Conservation (phyloP, 2,888 invertebrate genomes). For the Lycia hirtaria region DNA sequence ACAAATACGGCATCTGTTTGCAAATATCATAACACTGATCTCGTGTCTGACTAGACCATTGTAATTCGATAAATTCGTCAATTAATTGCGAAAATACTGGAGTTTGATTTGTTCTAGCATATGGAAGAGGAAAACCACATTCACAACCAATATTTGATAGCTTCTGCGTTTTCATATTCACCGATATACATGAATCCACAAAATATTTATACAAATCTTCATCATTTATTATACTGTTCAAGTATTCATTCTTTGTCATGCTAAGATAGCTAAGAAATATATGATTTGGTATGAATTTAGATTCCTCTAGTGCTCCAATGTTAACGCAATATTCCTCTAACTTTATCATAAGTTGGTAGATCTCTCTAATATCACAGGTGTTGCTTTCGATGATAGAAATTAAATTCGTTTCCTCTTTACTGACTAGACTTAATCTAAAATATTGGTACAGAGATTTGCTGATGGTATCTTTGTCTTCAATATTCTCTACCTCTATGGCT, state of each 20-base stretch:
- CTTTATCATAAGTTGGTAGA: constrained; percentile 70
- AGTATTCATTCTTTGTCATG: constrained; percentile 56
- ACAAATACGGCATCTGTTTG: constrained; percentile 87
- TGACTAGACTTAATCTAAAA: constrained; percentile 75
- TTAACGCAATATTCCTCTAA: constrained; percentile 75
- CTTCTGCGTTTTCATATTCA: constrained; percentile 76
- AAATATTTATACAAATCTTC: constrained; percentile 80
- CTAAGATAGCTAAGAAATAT: constrained; percentile 76
- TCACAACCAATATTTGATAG: constrained; percentile 78
- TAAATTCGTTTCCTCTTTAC: constrained; percentile 76
- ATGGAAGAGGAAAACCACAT: constrained; percentile 87
- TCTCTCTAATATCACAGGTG: constrained; percentile 78
- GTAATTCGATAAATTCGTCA: constrained; percentile 82
- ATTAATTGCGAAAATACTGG: constrained; percentile 84
- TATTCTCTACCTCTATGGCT: constrained; percentile 71
- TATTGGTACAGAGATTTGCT: constrained; percentile 76
- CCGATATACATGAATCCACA: constrained; percentile 84
- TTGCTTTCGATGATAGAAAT: constrained; percentile 69
- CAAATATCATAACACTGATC: constrained; percentile 82
- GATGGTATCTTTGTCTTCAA: constrained; percentile 61
- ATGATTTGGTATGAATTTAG: constrained; percentile 71
- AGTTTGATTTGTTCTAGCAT: constrained; percentile 66
- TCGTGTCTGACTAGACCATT: constrained; percentile 70
- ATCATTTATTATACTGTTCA: constrained; percentile 68
- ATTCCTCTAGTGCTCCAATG: constrained; percentile 70